phyloP scores from a whole-genome alignment of 2,113 vertebrate species.

The Leucosticte australis region DNA sequence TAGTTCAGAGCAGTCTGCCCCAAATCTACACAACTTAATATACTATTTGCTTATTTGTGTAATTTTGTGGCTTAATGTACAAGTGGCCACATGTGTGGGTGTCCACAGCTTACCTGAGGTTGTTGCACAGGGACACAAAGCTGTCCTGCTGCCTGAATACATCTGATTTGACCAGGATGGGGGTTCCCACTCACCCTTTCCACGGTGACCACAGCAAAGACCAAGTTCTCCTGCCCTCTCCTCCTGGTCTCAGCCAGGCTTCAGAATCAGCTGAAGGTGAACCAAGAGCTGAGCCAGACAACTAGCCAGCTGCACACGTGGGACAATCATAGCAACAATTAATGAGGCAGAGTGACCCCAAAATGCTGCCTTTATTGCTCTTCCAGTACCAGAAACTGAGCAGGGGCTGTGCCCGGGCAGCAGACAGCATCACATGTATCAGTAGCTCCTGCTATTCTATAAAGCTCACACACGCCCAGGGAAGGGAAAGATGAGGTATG shows the following conservation, averaged over 20 bases:
- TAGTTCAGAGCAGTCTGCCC: neutral
- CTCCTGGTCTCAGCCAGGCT: neutral
- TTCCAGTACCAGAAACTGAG: neutral
- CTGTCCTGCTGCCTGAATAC: neutral
- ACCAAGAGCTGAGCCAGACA: neutral
- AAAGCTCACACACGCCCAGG: neutral
- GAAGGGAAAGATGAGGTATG: conserved; percentile 32
- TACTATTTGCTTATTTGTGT: neutral
- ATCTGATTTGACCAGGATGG: neutral
- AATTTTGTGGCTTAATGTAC: neutral
- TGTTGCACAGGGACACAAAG: neutral
- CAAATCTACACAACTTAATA: neutral
- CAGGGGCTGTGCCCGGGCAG: neutral
- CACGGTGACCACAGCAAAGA: neutral
- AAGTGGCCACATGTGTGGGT: rapidly evolving
- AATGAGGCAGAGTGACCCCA: neutral
- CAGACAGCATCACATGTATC: neutral
- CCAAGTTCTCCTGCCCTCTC: neutral
- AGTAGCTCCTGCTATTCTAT: neutral
- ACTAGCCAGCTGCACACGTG: neutral
- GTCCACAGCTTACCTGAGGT: neutral
- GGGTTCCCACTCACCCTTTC: neutral
- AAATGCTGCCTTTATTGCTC: neutral
- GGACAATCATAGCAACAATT: neutral
- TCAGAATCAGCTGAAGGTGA: neutral